Percentiles rank a stretch among this genome's conserved stretches.
Conservation (phyloP, 1,140 invertebrate genomes). For the Drosophila kepulauana region DNA sequence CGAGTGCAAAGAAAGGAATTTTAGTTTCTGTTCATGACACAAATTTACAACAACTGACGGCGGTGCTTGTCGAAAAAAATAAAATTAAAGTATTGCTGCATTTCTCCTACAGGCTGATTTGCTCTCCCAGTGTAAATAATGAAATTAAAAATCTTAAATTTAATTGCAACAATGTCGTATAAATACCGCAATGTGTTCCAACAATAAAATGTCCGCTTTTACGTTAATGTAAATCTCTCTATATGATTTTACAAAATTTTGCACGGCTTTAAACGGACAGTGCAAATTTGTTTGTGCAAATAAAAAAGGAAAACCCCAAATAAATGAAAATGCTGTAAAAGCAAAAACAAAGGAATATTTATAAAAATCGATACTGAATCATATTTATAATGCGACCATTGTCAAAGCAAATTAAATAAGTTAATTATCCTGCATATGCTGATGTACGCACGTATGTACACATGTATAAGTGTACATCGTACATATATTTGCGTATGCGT, state of each 20-base stretch:
- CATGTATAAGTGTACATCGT: slow-evolving; percentile 3
- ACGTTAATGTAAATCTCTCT: too few species aligned
- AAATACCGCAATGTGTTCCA: background rate
- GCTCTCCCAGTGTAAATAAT: slow-evolving; percentile 35
- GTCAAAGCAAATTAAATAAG: slow-evolving; percentile 14
- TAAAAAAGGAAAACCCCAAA: slow-evolving; percentile 6
- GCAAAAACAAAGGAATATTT: slow-evolving; percentile 12
- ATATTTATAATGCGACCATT: slow-evolving; percentile 33
- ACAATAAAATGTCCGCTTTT: background rate
- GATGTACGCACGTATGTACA: slow-evolving; percentile 1
- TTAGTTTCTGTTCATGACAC: slow-evolving; percentile 39
- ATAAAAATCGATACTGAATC: slow-evolving; percentile 48
- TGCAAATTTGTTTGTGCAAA: background rate
- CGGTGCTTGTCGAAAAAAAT: background rate
- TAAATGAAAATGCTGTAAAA: slow-evolving; percentile 15
- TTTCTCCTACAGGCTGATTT: slow-evolving; percentile 26
- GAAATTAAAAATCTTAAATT: slow-evolving; percentile 23
- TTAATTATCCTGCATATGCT: background rate
- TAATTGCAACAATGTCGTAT: background rate
- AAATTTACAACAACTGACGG: slow-evolving; percentile 33
- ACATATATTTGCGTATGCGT: slow-evolving; percentile 14
- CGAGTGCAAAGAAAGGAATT: slow-evolving; percentile 47
- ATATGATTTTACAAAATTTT: too few species aligned
- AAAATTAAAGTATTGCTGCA: slow-evolving; percentile 29
- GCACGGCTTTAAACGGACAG: too few species aligned